Evolutionary conservation across 1,140 invertebrate species (phyloP), one percentile per base, ranked within the genome.

Genomic region (Meteorus sp.): DNA sequence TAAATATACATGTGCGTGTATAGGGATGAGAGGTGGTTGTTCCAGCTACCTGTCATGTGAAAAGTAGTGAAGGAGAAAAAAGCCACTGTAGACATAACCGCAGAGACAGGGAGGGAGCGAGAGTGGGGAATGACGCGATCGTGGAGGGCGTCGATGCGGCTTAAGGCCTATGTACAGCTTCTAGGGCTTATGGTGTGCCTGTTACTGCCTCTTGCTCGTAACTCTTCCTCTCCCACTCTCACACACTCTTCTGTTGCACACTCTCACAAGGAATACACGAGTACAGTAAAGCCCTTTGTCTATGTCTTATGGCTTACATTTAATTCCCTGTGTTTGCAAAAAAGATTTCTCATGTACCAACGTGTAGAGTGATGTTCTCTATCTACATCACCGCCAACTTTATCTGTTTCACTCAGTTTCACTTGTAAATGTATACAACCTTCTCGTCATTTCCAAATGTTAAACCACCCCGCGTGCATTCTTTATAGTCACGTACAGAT

Each of bases 301-400:
- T 77, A 74, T 75, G 77, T 77, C 77, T 79, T 79, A 79, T 50
- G 68, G 74, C 73, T 77, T 76, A 75, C 71, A 75, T 74, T 70
- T 74, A 77, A 78, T 78, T 77, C 76, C 72, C 51, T 51, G 61
- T 78, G 76, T 79, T 78, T 79, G 73, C 75, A 65, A 59, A 76
- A 78, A 74, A 75, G 76, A 76, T 79, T 55, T 63, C 51, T 61
- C 56, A 55, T 45, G 27, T 27, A 45, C 31, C 51, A 41, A 23
- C 52, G 59, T 52, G 35, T 55, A 25, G 39, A 23, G 22, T 29
- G 15, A 27, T 22, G 20, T 31, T 19, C 52, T 13, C 20, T 31
- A n/a, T 50, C 27, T 19, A 1, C 27, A 33, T 11, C 33, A 27
- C n/a, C 37, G 22, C 47, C 31, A 53, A n/a, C n/a, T n/a, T n/a